phyloP scores from a whole-genome alignment of 1,140 invertebrate genomes.

The Bradynema listronoti region DNA sequence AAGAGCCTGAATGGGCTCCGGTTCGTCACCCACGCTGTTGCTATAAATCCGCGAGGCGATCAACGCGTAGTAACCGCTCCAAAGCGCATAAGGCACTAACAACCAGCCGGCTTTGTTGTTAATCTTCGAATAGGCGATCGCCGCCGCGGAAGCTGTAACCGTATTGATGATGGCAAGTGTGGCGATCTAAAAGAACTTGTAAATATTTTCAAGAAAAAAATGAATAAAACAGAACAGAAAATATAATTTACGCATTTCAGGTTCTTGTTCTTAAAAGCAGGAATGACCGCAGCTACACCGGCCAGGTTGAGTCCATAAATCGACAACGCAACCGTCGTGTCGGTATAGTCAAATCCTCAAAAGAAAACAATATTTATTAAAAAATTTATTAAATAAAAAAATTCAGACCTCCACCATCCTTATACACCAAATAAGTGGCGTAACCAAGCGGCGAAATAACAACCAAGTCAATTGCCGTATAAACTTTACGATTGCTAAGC shows the following conservation, averaged over 20 bases:
- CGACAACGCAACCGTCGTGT: constrained; percentile 48
- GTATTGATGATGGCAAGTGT: constrained; percentile 38
- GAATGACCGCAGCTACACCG: constrained; percentile 30
- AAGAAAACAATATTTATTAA: neutral
- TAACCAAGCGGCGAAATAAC: constrained; percentile 47
- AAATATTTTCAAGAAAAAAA: neutral
- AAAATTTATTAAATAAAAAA: neutral
- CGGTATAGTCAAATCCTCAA: constrained; percentile 55
- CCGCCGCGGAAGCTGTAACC: constrained; percentile 36
- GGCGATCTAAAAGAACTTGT: constrained; percentile 34
- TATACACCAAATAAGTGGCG: constrained; percentile 56
- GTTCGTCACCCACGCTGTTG: too few species aligned
- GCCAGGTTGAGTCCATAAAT: constrained; percentile 49
- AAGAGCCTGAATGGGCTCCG: too few species aligned
- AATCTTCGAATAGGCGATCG: constrained; percentile 52
- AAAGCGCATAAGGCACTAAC: constrained; percentile 43
- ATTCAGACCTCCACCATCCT: constrained; percentile 50
- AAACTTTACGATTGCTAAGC: constrained; percentile 25
- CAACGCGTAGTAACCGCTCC: constrained; percentile 51
- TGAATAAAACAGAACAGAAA: neutral
- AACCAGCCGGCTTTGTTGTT: constrained; percentile 49
- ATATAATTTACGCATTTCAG: constrained; percentile 35
- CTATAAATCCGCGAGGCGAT: too few species aligned
- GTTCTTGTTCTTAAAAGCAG: constrained; percentile 45
- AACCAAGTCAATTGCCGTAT: constrained; percentile 38